These are phyloP conservation scores for Enteromius paludinosus DNA, from an alignment of 2,797 vertebrate species.

Conservation along the genomic window DNA sequence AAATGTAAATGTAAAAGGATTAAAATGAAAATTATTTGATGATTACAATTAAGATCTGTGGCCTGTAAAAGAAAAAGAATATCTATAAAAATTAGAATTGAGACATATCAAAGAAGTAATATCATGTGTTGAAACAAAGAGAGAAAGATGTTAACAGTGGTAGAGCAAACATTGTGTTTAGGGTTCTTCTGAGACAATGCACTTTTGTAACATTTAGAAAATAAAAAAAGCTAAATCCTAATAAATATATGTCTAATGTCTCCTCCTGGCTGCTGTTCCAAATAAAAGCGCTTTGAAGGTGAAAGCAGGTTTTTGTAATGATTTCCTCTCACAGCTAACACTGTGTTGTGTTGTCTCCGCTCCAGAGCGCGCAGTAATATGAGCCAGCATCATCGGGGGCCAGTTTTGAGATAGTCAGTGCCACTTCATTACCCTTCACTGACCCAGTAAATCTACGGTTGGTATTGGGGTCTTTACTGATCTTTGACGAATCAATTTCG, in stretches of 20 bases:
- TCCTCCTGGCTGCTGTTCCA: not conserved
- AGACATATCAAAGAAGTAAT: not conserved
- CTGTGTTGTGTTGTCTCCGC: slow-evolving; percentile 24
- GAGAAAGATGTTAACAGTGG: not conserved
- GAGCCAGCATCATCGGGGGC: fast-evolving
- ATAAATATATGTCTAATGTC: not conserved
- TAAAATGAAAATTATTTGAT: not conserved
- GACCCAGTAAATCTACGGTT: not conserved
- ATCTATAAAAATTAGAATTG: not conserved
- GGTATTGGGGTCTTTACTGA: not conserved
- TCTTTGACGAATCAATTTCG: not conserved
- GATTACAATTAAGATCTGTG: not conserved
- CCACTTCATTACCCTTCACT: not conserved
- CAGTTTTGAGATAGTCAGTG: slow-evolving; percentile 1
- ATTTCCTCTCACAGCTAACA: not conserved
- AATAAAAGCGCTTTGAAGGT: not conserved
- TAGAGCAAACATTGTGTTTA: not conserved
- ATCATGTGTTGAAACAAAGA: not conserved
- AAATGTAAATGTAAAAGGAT: not conserved
- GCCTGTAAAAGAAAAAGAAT: not conserved
- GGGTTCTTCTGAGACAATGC: not conserved
- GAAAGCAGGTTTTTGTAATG: slow-evolving; percentile 34
- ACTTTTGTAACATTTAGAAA: not conserved
- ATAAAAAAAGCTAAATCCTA: not conserved
- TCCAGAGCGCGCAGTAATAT: slow-evolving; percentile 46